phyloP scores from a whole-genome alignment of 2,888 invertebrate species.

The Myathropa florea region DNA sequence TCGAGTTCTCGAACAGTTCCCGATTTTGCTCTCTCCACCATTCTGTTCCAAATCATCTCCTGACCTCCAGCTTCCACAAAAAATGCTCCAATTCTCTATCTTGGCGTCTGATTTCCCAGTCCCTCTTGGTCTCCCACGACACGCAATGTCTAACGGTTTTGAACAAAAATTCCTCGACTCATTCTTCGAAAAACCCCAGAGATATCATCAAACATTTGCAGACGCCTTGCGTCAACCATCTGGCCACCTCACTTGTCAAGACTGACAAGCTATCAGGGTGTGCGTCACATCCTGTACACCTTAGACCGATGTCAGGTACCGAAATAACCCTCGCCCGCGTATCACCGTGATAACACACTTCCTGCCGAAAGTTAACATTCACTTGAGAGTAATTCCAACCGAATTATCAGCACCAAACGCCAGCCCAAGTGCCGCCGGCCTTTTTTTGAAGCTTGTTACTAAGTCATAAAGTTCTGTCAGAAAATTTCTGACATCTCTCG shows the following conservation, averaged over 20 bases:
- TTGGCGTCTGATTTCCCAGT: no score
- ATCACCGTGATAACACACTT: neutral
- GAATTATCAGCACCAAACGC: neutral
- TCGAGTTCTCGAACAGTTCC: no score
- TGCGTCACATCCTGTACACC: neutral
- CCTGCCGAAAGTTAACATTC: neutral
- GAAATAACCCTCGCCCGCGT: neutral
- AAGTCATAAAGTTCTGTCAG: neutral
- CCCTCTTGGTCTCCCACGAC: no score
- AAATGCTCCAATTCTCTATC: no score
- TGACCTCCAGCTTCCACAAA: no score
- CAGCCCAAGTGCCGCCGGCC: neutral
- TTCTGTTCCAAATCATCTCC: no score
- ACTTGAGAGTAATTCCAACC: neutral
- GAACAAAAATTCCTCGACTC: neutral
- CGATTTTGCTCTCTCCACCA: no score
- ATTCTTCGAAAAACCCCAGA: neutral
- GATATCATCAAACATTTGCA: no score
- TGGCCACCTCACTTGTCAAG: neutral
- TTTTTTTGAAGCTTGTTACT: neutral
- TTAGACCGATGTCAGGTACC: neutral
- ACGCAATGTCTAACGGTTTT: no score
- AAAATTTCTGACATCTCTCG: conserved; percentile 12
- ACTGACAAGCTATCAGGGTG: neutral
- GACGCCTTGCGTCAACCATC: no score